These are phyloP conservation scores for Stercorarius parasiticus DNA, from an alignment of 2,113 vertebrate genomes.

Conservation along the genomic window DNA sequence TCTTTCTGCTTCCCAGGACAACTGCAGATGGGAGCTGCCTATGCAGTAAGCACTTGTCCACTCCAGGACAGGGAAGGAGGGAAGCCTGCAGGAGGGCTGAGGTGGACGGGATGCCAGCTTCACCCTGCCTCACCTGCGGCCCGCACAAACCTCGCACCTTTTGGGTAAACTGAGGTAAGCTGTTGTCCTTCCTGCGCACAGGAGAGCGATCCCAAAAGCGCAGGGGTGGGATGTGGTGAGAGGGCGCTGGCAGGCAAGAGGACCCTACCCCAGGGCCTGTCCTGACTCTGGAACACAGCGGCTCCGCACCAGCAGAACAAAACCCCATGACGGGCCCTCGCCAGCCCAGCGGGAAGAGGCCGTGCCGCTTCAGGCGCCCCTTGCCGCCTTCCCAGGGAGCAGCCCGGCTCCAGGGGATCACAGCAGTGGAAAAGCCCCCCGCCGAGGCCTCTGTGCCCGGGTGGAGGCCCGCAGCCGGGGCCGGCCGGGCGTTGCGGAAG, in stretches of 20 bases:
- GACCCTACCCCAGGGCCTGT: not conserved
- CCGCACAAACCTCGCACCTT: not conserved
- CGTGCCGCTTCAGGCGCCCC: not conserved
- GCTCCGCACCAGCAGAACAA: not conserved
- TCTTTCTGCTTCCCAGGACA: not conserved
- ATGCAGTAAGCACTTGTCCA: not conserved
- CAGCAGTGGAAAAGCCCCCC: too few species aligned
- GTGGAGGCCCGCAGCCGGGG: not conserved
- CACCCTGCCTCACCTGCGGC: not conserved
- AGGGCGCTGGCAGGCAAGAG: not conserved
- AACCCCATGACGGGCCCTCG: accelerated
- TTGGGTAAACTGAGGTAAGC: not conserved
- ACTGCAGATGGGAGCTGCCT: not conserved
- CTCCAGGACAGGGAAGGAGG: not conserved
- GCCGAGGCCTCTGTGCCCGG: not conserved
- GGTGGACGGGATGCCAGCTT: not conserved
- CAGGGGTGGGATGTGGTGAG: not conserved
- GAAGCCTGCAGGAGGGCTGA: not conserved
- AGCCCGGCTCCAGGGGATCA: not conserved
- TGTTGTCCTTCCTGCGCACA: not conserved
- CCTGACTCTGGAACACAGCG: not conserved
- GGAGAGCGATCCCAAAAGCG: not conserved
- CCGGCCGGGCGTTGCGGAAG: not conserved
- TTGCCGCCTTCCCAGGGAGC: not conserved
- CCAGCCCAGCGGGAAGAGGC: not conserved